These are phyloP conservation scores for Oncorhynchus mykiss DNA, from an alignment of 2,113 vertebrate genomes.

Conservation along the genomic window DNA sequence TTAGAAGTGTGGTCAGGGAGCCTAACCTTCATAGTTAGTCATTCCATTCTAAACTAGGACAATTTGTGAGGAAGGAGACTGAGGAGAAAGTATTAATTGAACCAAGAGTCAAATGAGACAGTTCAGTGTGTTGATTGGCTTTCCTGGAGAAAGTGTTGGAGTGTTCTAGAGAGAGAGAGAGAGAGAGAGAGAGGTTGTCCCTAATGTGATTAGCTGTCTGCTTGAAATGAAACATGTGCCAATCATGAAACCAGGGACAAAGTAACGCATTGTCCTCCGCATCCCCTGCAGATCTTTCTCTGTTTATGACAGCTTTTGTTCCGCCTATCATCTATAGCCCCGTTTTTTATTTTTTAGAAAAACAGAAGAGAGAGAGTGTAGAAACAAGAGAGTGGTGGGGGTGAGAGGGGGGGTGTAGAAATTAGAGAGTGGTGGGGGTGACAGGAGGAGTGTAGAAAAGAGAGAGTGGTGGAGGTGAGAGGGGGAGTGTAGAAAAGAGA, in stretches of 20 bases:
- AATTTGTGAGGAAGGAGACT: conserved; percentile 32
- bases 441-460: too few relatives aligned
- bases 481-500: neutral
- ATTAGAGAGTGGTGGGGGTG: conserved; percentile 4
- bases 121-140: conserved; percentile 55
- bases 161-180: conserved; percentile 44
- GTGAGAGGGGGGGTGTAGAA: conserved; percentile 11
- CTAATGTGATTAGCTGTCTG: conserved; percentile 71
- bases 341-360: conserved; percentile 47
- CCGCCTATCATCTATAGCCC: conserved; percentile 63
- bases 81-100: conserved; percentile 53
- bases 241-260: conserved; percentile 65
- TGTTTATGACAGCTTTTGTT: conserved; percentile 67
- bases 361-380: conserved; percentile 35
- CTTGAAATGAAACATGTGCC: conserved; percentile 69
- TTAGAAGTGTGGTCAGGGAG: neutral
- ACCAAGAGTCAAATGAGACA: conserved; percentile 54
- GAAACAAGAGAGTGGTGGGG: neutral
- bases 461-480: neutral
- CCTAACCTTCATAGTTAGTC: conserved; percentile 20
- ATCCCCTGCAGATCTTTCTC: conserved; percentile 55
- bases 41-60: conserved; percentile 31
- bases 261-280: conserved; percentile 61
- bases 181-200: conserved; percentile 55
- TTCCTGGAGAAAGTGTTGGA: conserved; percentile 49